These are phyloP conservation scores for Adoxophyes honmai DNA, from an alignment of 1,140 invertebrate genomes.

Conservation along the genomic window DNA sequence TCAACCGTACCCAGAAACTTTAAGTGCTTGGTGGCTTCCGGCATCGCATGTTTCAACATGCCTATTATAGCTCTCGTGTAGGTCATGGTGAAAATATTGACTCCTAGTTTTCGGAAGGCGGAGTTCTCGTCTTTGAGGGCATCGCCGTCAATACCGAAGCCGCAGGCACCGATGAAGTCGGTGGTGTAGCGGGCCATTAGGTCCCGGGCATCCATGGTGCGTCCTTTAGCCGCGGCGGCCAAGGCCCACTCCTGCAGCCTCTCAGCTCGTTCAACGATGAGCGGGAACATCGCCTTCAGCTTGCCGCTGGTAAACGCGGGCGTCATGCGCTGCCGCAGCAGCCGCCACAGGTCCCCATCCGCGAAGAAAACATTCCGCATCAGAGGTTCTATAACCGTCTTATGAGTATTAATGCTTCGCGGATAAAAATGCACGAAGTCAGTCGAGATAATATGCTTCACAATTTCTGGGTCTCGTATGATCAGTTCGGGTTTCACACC, in stretches of 20 bases:
- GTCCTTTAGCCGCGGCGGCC: slow-evolving; percentile 4
- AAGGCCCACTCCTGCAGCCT: slow-evolving; percentile 34
- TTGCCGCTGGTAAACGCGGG: slow-evolving; percentile 78
- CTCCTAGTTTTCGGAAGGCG: slow-evolving; percentile 63
- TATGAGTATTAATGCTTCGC: slow-evolving; percentile 4
- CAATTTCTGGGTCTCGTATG: slow-evolving; percentile 72
- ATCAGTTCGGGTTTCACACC: slow-evolving; percentile 38
- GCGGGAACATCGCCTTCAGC: slow-evolving; percentile 75
- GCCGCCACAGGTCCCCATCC: slow-evolving; percentile 70
- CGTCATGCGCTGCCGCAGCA: slow-evolving; percentile 70
- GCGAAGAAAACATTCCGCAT: slow-evolving; percentile 26
- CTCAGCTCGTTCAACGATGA: slow-evolving; percentile 62
- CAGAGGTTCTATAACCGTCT: slow-evolving; percentile 25
- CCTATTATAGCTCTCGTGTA: slow-evolving; percentile 17
- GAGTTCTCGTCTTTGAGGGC: slow-evolving; percentile 69
- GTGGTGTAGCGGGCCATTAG: slow-evolving; percentile 40
- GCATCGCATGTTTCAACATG: slow-evolving; percentile 17
- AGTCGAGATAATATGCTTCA: slow-evolving; percentile 71
- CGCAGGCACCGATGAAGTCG: slow-evolving; percentile 65
- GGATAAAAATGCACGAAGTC: slow-evolving; percentile 73
- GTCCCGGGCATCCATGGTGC: slow-evolving; percentile 23
- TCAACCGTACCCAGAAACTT: slow-evolving; percentile 15
- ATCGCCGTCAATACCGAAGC: slow-evolving; percentile 77
- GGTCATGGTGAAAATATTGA: slow-evolving; percentile 19
- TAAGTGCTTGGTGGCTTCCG: neutral